Percentiles rank a stretch among this genome's conserved stretches.
phyloP scores from a whole-genome alignment of 2,113 vertebrate genomes.

The Motacilla alba region DNA sequence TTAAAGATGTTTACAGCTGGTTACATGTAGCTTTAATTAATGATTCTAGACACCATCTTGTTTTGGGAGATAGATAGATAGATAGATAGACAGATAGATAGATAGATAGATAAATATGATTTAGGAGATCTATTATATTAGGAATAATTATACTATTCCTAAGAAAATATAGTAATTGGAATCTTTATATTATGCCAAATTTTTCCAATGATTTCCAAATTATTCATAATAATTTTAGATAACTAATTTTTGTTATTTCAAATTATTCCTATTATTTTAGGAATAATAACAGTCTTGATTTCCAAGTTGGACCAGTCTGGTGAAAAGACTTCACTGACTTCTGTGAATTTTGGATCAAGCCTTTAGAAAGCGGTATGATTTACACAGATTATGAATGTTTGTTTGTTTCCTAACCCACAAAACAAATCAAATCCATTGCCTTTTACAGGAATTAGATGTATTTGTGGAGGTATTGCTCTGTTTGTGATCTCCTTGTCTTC shows the following conservation, averaged over 20 bases:
- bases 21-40: background rate
- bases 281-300: background rate
- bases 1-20: background rate
- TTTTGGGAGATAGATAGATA: background rate
- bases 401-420: background rate
- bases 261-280: background rate
- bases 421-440: background rate
- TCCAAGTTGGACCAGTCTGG: background rate
- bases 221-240: background rate
- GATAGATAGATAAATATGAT: background rate
- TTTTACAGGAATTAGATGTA: background rate
- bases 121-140: background rate
- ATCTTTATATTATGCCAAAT: background rate
- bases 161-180: background rate
- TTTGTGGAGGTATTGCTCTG: background rate
- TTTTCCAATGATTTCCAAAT: background rate
- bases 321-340: background rate
- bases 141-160: background rate
- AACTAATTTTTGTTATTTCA: background rate
- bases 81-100: background rate
- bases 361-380: background rate
- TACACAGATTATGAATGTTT: background rate
- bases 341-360: background rate
- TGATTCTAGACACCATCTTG: background rate
- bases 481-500: background rate